Evolutionary conservation across 2,797 vertebrate genomes (phyloP), one percentile per base, ranked within the genome.

Genomic region (Liparis tanakae): DNA sequence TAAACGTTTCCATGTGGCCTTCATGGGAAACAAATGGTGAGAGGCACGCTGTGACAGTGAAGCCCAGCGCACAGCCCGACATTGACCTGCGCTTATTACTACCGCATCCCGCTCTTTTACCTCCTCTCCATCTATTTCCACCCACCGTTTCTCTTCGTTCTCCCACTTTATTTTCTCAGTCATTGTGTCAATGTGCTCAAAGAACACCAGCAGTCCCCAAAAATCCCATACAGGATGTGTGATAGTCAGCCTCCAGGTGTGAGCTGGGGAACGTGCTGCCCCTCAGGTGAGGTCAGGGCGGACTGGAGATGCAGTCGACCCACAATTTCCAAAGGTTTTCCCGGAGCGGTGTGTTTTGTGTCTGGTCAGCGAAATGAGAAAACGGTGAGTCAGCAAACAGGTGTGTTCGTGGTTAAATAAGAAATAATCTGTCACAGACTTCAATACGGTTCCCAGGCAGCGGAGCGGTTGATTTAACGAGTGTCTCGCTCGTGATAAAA

Each of bases 1-100:
- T 96, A 96, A 97, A 95, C 86, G 90, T 91, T 96, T 93, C 96
- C 96, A 97, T 96, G 96, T 97, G 97, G 93, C 91, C 92, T 93
- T 96, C 93, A 97, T 96, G 89, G 94, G 92, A 96, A 98, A 95
- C 96, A 96, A 97, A 95, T 96, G 95, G 93, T 75, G 89, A 94
- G 93, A 88, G 90, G 94, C 93, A 96, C 87, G 91, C 93, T 87
- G 93, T 93, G 92, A 93, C 93, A 85, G 87, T 91, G 92, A 89
- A 92, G 89, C 89, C 87, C 83, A 87, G 86, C 78, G 74, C 85
- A 65, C 91, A 84, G 92, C 84, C 89, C 84, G 86, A 77, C 87
- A 78, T 88, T 92, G 94, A 94, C 92, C 89, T 74, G 85, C 14
- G n/a, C 92, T 95, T 94, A 94, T 91, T 90, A 94, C 93, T 90